These are phyloP conservation scores for Trissolcus brochymenae DNA, from an alignment of 2,888 invertebrate species.

Conservation along the genomic window DNA sequence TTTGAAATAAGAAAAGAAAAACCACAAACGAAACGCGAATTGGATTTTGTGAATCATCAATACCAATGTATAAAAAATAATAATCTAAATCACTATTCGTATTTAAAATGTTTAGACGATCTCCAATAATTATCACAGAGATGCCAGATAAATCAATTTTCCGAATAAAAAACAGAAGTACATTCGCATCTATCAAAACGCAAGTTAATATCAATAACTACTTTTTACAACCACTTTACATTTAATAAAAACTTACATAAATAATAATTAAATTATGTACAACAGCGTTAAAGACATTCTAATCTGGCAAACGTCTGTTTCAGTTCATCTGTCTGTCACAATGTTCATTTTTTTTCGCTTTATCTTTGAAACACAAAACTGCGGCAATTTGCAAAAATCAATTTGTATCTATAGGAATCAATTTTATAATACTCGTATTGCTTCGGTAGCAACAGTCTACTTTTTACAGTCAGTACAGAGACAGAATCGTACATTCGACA, in stretches of 20 bases:
- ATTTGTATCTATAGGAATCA: slow-evolving; percentile 53
- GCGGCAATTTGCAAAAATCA: slow-evolving; percentile 2
- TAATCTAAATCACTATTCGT: neutral
- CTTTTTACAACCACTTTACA: slow-evolving; percentile 30
- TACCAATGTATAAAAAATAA: slow-evolving; percentile 13
- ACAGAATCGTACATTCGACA: slow-evolving; percentile 47
- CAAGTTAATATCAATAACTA: slow-evolving; percentile 10
- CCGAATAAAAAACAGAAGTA: slow-evolving; percentile 2
- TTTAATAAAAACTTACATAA: slow-evolving; percentile 9
- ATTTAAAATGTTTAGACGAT: slow-evolving; percentile 7
- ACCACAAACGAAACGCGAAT: neutral
- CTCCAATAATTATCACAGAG: slow-evolving; percentile 34
- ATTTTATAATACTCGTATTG: slow-evolving; percentile 59
- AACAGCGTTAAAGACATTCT: slow-evolving; percentile 4
- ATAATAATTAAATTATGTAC: slow-evolving; percentile 37
- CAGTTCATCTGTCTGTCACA: slow-evolving; percentile 3
- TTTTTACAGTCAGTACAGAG: slow-evolving; percentile 61
- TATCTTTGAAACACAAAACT: slow-evolving; percentile 14
- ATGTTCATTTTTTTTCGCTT: slow-evolving; percentile 23
- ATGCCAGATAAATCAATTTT: slow-evolving; percentile 39
- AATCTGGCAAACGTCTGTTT: slow-evolving; percentile 26
- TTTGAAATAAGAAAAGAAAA: neutral
- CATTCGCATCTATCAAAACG: slow-evolving; percentile 1
- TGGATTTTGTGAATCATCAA: neutral
- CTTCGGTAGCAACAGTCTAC: slow-evolving; percentile 62